phyloP scores from a whole-genome alignment of 2,113 vertebrate species.

The Misgurnus mizolepis region DNA sequence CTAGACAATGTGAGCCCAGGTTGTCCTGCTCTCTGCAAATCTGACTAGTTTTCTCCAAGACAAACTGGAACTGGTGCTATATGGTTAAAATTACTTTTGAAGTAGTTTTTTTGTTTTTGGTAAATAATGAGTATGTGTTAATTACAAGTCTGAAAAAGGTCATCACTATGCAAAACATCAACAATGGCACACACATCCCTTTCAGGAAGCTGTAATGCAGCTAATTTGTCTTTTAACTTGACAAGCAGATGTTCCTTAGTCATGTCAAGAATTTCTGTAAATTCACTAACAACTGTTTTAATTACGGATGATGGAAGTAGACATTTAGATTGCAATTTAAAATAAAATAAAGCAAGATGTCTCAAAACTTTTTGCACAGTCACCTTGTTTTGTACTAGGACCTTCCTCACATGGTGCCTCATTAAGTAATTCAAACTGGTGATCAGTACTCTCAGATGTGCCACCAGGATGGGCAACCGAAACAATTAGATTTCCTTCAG shows the following conservation, averaged over 20 bases:
- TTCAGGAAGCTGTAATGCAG: not conserved
- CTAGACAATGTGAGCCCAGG: conserved; percentile 31
- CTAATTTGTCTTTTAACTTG: not conserved
- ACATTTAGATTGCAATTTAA: conserved; percentile 11
- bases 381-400: conserved; percentile 13
- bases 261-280: no score
- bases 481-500: conserved; percentile 37
- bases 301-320: not conserved
- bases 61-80: conserved; percentile 33
- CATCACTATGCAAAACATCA: not conserved
- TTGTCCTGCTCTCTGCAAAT: not conserved
- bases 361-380: conserved; percentile 5
- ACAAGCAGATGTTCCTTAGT: no score
- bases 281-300: no score
- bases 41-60: conserved; percentile 39
- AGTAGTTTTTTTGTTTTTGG: not conserved
- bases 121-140: not conserved
- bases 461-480: conserved; percentile 35
- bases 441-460: not conserved
- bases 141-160: not conserved
- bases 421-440: conserved; percentile 10
- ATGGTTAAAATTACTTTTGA: conserved; percentile 27
- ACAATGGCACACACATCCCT: not conserved
- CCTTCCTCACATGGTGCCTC: not conserved
- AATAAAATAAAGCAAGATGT: conserved; percentile 34